phyloP scores from a whole-genome alignment of 2,797 vertebrate genomes.

The Rallus crepitans region DNA sequence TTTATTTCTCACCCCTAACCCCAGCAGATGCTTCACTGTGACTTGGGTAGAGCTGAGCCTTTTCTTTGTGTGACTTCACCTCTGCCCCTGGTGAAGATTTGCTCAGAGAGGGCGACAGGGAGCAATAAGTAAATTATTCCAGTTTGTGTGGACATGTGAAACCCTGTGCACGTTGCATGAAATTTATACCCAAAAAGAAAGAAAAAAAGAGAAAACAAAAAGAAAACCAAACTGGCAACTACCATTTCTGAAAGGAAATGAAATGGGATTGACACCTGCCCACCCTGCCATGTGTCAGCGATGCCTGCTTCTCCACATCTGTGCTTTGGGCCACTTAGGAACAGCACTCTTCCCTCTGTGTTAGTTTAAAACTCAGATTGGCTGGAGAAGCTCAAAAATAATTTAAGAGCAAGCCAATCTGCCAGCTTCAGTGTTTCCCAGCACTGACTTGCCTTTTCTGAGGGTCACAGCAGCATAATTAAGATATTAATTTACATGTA shows the following conservation, averaged over 20 bases:
- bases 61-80: neutral
- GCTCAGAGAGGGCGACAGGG: neutral
- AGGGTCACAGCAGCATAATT: neutral
- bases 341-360: neutral
- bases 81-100: neutral
- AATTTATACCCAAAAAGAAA: neutral
- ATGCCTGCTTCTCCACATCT: rapidly evolving
- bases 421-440: neutral
- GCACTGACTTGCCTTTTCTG: neutral
- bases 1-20: neutral
- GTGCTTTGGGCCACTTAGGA: neutral
- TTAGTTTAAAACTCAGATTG: neutral
- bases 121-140: too few species aligned
- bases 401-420: neutral
- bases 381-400: neutral
- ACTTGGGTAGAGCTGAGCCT: neutral
- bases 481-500: slow-evolving; percentile 23
- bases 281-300: neutral
- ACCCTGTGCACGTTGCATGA: neutral
- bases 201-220: neutral
- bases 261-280: neutral
- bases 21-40: neutral
- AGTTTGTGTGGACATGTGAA: neutral
- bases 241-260: neutral
- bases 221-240: neutral